Percentiles rank a stretch among this genome's conserved stretches.
Evolutionary conservation across 2,888 invertebrate species (phyloP).

Genomic region (Agelastica alni): DNA sequence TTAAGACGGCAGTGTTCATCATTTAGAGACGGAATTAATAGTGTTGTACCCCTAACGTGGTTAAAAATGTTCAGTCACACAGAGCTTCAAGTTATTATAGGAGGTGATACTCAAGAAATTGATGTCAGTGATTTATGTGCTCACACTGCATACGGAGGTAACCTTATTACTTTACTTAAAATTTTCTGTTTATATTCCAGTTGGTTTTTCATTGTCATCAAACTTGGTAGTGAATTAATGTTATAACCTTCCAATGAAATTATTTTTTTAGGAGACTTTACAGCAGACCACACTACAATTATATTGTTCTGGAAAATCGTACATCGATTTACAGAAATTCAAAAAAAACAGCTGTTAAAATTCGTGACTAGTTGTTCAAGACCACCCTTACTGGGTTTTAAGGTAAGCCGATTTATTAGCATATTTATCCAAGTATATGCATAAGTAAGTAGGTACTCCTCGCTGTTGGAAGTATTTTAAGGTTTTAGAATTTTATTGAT

Average conservation of each 20-base stretch:
- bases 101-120: conserved; percentile 92
- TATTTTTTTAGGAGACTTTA: conserved; percentile 71
- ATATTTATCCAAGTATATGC: too few species aligned
- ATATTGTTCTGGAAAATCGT: conserved; percentile 89
- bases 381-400: conserved; percentile 95
- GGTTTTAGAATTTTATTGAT: too few species aligned
- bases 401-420: too few species aligned
- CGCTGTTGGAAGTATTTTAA: too few species aligned
- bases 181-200: neutral
- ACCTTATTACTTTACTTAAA: conserved; percentile 13
- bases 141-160: conserved; percentile 87
- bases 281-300: conserved; percentile 82
- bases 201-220: conserved; percentile 1
- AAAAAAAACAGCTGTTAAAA: conserved; percentile 86
- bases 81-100: conserved; percentile 95
- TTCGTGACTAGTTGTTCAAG: conserved; percentile 98
- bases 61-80: conserved; percentile 91
- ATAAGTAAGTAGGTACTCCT: too few species aligned
- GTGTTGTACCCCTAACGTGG: conserved; percentile 91
- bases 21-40: conserved; percentile 87
- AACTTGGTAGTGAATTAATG: too few species aligned
- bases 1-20: conserved; percentile 84
- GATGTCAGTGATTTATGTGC: conserved; percentile 85
- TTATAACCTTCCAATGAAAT: too few species aligned
- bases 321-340: conserved; percentile 77